Base-by-base conservation (phyloP, 1,140 invertebrate genomes). In the Ips nitidus region DNA sequence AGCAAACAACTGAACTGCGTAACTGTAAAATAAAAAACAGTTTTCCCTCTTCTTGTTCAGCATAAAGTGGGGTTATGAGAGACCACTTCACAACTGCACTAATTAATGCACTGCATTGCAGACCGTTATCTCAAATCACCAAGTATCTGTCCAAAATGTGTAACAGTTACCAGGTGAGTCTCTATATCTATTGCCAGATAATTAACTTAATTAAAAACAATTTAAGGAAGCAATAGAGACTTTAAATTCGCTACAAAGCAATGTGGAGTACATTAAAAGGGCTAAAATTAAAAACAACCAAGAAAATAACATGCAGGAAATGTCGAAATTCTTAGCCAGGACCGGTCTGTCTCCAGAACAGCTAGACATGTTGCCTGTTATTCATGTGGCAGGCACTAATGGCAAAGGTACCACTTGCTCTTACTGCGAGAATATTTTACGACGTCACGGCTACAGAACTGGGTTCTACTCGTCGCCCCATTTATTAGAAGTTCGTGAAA, bases 401-500 rank as follows among this genome's bases (percentile, higher is more conserved):
- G 97, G 97, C 43, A 94, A 94, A 86, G 92, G 92, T 36, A 97
- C 95, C 8, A 98, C 97, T 0, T 97, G 96, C 81, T 95, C 97
- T 0, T 92, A 94, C 79, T 87, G 88, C 57, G 98, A 99, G 79
- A 89, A 90, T 0, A 94, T 99, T 73, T 83, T 99, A 7, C 85
- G 93, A 0, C 78, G 88, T 1, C 88, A 94, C 78, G 95, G 95
- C 1, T 92, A 88, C 75, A 90, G 86, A 75, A 99, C 97, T 0
- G 98, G 98, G 2, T 95, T 99, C 77, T 99, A 89, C 80, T 95
- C 93, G 47, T 99, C 97, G 0, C 98, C 98, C 1, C 98, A 99
- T 83, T 80, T 99, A 22, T 83, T 98, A 4, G 89, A 90, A 52
- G 94, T 95, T 0, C 84, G 92, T n/a, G 98, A 99, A 80, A 84